Percentiles rank a stretch among this genome's conserved stretches.
Evolutionary conservation across 2,797 vertebrate species (phyloP).

Genomic region (Parauchenoglanis ngamensis): DNA sequence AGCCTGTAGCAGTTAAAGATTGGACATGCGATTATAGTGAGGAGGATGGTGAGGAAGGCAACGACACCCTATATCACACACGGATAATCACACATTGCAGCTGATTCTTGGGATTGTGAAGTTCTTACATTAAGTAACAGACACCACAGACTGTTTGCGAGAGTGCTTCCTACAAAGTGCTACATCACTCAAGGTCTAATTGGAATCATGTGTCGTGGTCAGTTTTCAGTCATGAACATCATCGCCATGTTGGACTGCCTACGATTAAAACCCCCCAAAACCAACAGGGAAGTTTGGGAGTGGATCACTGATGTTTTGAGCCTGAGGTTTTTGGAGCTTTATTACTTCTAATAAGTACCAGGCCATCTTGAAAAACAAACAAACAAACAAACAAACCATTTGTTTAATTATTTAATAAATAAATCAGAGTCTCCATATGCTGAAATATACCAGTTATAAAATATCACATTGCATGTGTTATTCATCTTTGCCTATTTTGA

Average conservation of each 20-base stretch:
- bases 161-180: not conserved
- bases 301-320: not conserved
- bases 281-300: not conserved
- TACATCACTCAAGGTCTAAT: not conserved
- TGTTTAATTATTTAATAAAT: too few species aligned
- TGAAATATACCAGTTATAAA: not conserved
- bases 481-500: not conserved
- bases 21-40: not conserved
- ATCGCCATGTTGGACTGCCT: not conserved
- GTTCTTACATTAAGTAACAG: not conserved
- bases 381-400: too few species aligned
- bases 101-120: not conserved
- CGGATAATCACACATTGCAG: not conserved
- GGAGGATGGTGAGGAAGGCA: conserved; percentile 7
- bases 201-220: not conserved
- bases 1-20: conserved; percentile 9
- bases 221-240: not conserved
- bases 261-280: not conserved
- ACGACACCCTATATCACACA: not conserved
- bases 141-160: not conserved
- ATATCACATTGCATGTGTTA: not conserved
- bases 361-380: too few species aligned
- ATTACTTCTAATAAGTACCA: not conserved
- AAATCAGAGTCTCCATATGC: not conserved
- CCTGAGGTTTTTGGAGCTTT: not conserved